A percentile compares a stretch with the other conserved stretches of the same genome.
Evolutionary conservation across 2,797 vertebrate genomes (phyloP).

Genomic region (Lagorchestes hirsutus): DNA sequence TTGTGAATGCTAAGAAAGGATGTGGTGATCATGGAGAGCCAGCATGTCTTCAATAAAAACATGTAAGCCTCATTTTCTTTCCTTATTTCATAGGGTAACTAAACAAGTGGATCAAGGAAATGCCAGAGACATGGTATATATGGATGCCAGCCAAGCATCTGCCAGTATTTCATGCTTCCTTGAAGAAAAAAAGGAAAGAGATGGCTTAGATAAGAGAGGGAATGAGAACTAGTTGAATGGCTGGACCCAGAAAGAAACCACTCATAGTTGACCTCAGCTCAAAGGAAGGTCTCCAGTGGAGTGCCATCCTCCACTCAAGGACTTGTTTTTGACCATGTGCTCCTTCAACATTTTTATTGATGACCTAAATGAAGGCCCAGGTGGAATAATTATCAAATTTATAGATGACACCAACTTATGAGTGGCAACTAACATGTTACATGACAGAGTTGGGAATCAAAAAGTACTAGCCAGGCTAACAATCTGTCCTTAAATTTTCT

Average conservation of each 20-base stretch:
- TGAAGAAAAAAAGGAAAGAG: not conserved
- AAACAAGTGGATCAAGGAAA: not conserved
- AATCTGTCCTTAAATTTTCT: not conserved
- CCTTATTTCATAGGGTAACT: not conserved
- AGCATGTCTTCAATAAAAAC: not conserved
- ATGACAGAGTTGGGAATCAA: not conserved
- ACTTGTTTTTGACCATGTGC: not conserved
- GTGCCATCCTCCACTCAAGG: not conserved
- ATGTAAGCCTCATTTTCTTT: not conserved
- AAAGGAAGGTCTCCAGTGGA: not conserved
- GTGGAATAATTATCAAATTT: not conserved
- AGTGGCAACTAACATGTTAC: not conserved
- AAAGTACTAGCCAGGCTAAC: not conserved
- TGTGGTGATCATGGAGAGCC: not conserved
- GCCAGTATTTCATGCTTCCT: not conserved
- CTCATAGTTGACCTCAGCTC: not conserved
- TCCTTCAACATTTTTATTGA: not conserved
- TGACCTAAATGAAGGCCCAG: not conserved
- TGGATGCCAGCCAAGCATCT: not conserved
- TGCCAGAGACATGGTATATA: not conserved
- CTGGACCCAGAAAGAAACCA: not conserved
- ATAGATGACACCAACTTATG: not conserved
- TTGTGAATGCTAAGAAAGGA: not conserved
- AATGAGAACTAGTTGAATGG: not conserved
- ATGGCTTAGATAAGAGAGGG: not conserved